A percentile compares a stretch with the other conserved stretches of the same genome.
Evolutionary conservation across 2,888 invertebrate genomes (phyloP).

Genomic region (Ennomos fuscantarius): DNA sequence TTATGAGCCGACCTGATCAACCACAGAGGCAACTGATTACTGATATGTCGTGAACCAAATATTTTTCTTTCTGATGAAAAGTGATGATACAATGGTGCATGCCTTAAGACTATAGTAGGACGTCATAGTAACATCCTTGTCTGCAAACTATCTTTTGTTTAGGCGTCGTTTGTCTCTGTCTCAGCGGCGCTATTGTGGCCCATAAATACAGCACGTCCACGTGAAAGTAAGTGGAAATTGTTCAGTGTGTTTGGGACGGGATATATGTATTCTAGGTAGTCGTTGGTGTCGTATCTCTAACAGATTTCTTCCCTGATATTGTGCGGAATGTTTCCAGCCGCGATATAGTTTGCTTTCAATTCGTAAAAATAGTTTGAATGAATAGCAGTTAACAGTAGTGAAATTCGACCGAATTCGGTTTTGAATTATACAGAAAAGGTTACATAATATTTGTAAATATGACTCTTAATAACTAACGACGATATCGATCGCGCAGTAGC

Average conservation of each 20-base stretch:
- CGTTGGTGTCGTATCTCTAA: slow-evolving; percentile 35
- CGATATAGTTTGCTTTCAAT: slow-evolving; percentile 8
- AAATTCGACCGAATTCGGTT: no score
- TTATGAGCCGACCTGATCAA: no score
- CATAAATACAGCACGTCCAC: slow-evolving; percentile 61
- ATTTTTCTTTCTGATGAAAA: no score
- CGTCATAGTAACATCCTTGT: slow-evolving; percentile 21
- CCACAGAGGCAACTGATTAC: no score
- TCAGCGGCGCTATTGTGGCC: slow-evolving; percentile 56
- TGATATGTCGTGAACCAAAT: no score
- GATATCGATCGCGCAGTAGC: no score
- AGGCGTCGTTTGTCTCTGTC: slow-evolving; percentile 68
- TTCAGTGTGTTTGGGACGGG: slow-evolving; percentile 46
- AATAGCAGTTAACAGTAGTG: neutral
- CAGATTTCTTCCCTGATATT: slow-evolving; percentile 20
- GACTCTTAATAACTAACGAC: no score
- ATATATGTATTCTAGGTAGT: slow-evolving; percentile 47
- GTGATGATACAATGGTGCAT: no score
- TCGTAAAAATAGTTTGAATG: neutral
- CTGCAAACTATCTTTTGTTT: slow-evolving; percentile 65
- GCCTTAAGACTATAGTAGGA: no score
- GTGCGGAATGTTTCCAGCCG: neutral
- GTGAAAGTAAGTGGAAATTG: slow-evolving; percentile 57
- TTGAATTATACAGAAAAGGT: no score
- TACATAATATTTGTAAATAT: no score